These are phyloP conservation scores for human (Homo sapiens) DNA, from an alignment of 2,113 vertebrate genomes.

Conservation along the genomic window DNA sequence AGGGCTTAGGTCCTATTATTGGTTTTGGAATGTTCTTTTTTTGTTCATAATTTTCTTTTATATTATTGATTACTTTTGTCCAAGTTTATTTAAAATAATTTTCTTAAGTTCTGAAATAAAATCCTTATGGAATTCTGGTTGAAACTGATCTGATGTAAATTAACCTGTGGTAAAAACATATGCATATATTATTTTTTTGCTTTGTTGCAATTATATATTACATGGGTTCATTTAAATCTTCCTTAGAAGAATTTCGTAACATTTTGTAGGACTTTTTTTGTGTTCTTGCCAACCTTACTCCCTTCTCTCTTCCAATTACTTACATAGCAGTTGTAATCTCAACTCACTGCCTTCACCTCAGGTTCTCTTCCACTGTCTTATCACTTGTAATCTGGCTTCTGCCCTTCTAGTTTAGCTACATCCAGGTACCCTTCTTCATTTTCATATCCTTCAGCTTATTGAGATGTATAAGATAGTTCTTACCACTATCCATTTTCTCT, in stretches of 20 bases:
- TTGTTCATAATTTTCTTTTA: constrained; percentile 17
- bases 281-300: neutral
- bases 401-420: neutral
- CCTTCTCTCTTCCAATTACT: neutral
- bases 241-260: neutral
- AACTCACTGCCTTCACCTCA: neutral
- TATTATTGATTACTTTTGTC: neutral
- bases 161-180: neutral
- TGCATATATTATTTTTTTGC: neutral
- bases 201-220: neutral
- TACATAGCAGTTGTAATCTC: neutral
- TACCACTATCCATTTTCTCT: neutral
- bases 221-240: neutral
- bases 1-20: neutral
- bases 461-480: neutral
- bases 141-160: neutral
- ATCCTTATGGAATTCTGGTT: neutral
- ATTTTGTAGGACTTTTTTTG: neutral
- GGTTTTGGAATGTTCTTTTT: neutral
- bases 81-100: constrained; percentile 5
- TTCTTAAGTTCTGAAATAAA: constrained; percentile 2
- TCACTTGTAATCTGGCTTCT: neutral
- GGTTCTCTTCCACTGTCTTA: neutral
- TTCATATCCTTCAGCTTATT: neutral
- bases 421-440: neutral